Conservation (phyloP, 2,113 vertebrate species). For the Laterallus jamaicensis region DNA sequence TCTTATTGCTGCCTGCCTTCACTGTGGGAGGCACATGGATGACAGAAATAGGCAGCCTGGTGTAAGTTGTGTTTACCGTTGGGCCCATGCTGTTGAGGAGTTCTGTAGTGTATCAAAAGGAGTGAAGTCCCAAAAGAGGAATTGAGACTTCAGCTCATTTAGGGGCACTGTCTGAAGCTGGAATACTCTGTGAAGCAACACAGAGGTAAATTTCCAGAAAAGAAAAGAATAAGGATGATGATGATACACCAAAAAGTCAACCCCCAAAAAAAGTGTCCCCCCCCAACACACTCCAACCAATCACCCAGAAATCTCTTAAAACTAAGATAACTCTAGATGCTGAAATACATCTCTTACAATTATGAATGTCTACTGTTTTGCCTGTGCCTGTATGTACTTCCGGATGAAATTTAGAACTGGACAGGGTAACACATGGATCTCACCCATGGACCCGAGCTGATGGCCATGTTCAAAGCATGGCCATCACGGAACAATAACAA, state of each 20-base stretch:
- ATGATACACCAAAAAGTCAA: background rate
- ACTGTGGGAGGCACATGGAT: rapidly evolving
- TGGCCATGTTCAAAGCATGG: rapidly evolving
- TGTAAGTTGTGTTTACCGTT: rapidly evolving
- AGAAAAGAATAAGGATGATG: background rate
- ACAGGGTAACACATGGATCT: background rate
- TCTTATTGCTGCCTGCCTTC: background rate
- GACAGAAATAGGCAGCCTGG: background rate
- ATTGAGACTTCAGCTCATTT: background rate
- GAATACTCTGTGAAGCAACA: background rate
- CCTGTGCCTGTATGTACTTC: background rate
- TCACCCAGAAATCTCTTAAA: background rate
- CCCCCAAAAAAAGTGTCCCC: too few species aligned
- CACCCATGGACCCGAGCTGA: background rate
- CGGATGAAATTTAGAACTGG: background rate
- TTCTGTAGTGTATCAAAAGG: background rate
- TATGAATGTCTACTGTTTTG: background rate
- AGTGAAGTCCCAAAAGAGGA: background rate
- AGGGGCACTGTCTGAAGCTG: background rate
- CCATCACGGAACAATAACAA: rapidly evolving
- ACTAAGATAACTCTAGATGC: background rate
- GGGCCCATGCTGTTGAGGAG: background rate
- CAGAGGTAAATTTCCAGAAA: background rate
- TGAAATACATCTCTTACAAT: too few species aligned
- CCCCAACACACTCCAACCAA: background rate